A percentile compares a stretch with the other conserved stretches of the same genome.
These are phyloP conservation scores for Takifugu ocellatus DNA, from an alignment of 2,797 vertebrate species.

Conservation along the genomic window DNA sequence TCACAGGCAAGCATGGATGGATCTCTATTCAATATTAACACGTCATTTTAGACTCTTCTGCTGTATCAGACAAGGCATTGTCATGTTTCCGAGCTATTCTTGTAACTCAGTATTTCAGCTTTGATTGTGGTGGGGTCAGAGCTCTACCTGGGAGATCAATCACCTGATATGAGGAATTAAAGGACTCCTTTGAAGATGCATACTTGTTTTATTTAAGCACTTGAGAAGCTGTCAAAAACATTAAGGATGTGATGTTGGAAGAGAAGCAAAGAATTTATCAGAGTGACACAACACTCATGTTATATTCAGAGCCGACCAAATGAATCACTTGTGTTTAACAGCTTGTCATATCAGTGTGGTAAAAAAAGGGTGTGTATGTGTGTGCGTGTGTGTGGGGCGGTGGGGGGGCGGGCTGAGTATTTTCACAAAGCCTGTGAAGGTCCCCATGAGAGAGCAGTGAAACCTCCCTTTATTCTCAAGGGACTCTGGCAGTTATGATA, in stretches of 20 bases:
- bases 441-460: slow-evolving; percentile 29
- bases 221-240: slow-evolving; percentile 4
- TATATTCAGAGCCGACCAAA: slow-evolving; percentile 25
- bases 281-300: slow-evolving; percentile 1
- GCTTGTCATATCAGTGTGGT: slow-evolving; percentile 6
- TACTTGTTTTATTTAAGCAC: slow-evolving; percentile 1
- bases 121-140: not conserved
- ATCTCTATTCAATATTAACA: not conserved
- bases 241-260: too few relatives aligned
- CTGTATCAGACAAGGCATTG: not conserved
- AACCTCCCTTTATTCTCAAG: slow-evolving; percentile 32
- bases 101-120: not conserved
- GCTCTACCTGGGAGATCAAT: too few relatives aligned
- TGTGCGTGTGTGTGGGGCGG: not conserved
- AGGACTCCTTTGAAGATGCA: not conserved
- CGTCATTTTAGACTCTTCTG: not conserved
- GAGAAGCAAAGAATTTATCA: not conserved
- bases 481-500: slow-evolving; percentile 64
- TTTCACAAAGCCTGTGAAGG: slow-evolving; percentile 26
- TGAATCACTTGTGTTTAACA: slow-evolving; percentile 10
- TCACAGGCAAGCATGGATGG: too few relatives aligned
- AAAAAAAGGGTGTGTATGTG: not conserved
- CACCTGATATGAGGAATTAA: too few relatives aligned
- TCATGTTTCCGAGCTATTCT: not conserved
- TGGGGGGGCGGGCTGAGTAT: not conserved